Evolutionary conservation across 1,140 invertebrate species (phyloP), one percentile per base, ranked within the genome.

Genomic region (Daktulosphaira vitifoliae): DNA sequence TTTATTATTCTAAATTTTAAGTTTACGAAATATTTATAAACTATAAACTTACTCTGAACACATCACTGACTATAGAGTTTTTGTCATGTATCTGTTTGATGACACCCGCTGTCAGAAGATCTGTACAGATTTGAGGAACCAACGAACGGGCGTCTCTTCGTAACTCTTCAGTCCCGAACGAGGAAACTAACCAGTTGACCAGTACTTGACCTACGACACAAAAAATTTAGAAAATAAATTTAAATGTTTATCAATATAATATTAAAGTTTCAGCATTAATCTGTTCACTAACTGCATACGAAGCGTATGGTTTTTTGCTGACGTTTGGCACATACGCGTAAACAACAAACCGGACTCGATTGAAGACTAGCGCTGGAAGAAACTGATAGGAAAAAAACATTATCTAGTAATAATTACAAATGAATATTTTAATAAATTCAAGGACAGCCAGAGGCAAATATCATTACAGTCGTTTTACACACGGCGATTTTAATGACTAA

Each of bases 61-160:
- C 77, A 69, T 85, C 82, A 6, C 79, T 76, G 37, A 79, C 71
- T 46, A 68, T 77, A 49, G 79, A 80, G 76, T 83, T 78, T 70
- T 83, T 84, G 68, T 88, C 83, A n/a, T 81, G 80, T 69, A 90
- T 80, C 73, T 90, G 85, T 65, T 83, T 81, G 7, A 95, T 76
- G 18, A 94, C 87, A 0, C 91, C 90, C 51, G 88, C 87, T 38
- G 88, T 85, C n/a, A 94, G 76, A n/a, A 96, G 79, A 77, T 92
- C 85, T 0, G 89, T 89, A 72, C 89, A 93, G 72, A 92, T 88
- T 72, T 92, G 88, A 18, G 83, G 84, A 65, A 94, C 74, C 26
- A 68, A 22, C 18, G 37, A 5, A 23, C 56, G 56, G 25, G 56
- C 56, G 15, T 62, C 42, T 16, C 42, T 62, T 71, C 84, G 85